Evolutionary conservation across 2,888 invertebrate species (phyloP), one percentile per base, ranked within the genome.

Genomic region (Drosophila acutilabella): DNA sequence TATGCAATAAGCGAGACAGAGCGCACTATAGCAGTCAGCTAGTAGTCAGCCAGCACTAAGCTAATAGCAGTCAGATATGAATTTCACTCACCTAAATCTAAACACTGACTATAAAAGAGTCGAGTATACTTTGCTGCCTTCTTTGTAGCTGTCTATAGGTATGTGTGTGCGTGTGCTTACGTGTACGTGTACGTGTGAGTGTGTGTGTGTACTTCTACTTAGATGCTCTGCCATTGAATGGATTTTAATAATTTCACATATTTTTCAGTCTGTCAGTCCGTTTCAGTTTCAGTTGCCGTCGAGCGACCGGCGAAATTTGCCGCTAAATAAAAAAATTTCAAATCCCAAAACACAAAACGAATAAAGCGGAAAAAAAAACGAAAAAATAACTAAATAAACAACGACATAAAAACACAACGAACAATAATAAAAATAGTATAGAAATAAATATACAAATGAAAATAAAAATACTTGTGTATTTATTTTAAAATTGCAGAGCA

Each of bases 221-320:
- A 76, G 79, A 66, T 79, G 76, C 66, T 61, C 18, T 60, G 58
- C 71, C 76, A 77, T 75, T 77, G 72, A 79, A 80, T 77, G 80
- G 72, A 79, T 79, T 77, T 77, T 79, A 79, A 77, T 79, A 77
- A 79, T 76, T 77, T 77, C 76, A 79, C 75, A 77, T 79, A 60
- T 76, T 76, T 30, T 30, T 79, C 62, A 71, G 80, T 75, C 53
- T 78, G 68, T 78, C 80, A 61, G 71, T 62, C 53, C 18, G 51
- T 42, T 36, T 36, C 57, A 38, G 45, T 59, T 65, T 56, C 54
- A 70, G 66, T 70, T 30, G 76, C 60, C 61, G 50, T 75, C 76
- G 61, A 62, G 57, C 61, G 54, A 45, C 58, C 74, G 71, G 71
- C 60, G 40, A 75, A 79, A 61, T 73, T 77, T 77, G 74, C 62